Evolutionary conservation across 2,113 vertebrate genomes (phyloP).

Genomic region (Hippocampus guttulatus): DNA sequence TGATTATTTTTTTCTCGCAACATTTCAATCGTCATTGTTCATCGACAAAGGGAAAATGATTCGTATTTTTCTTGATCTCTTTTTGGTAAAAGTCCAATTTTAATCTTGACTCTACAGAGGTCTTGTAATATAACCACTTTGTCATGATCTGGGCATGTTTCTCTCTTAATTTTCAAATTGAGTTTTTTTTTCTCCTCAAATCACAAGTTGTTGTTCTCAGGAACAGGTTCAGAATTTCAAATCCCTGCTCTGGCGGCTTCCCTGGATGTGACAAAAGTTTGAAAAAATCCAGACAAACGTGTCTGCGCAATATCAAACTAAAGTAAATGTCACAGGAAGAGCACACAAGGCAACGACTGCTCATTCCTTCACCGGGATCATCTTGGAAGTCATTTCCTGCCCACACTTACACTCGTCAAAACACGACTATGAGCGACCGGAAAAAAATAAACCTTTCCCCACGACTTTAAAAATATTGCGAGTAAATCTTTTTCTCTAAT

Average conservation of each 20-base stretch:
- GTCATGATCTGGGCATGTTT: background rate
- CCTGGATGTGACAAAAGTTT: constrained; percentile 42
- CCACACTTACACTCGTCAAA: background rate
- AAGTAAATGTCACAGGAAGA: constrained; percentile 47
- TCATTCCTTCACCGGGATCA: constrained; percentile 8
- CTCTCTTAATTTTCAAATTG: background rate
- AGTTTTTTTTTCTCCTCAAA: background rate
- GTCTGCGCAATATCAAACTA: constrained; percentile 59
- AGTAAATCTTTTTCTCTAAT: background rate
- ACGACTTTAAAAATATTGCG: background rate
- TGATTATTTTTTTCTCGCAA: background rate
- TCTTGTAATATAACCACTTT: background rate
- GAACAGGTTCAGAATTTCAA: background rate
- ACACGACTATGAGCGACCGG: background rate
- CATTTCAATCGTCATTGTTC: background rate
- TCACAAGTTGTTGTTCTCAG: background rate
- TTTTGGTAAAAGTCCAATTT: background rate
- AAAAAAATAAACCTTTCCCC: background rate
- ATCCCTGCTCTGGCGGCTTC: constrained; percentile 42
- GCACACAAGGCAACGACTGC: constrained; percentile 8
- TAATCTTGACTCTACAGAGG: no score
- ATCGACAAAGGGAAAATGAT: background rate
- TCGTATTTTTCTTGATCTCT: background rate
- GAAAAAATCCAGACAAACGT: constrained; percentile 57
- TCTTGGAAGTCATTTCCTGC: background rate